A percentile compares a stretch with the other conserved stretches of the same genome.
These are phyloP conservation scores for Ceyx erithaca DNA, from an alignment of 2,797 vertebrate genomes.

Conservation along the genomic window DNA sequence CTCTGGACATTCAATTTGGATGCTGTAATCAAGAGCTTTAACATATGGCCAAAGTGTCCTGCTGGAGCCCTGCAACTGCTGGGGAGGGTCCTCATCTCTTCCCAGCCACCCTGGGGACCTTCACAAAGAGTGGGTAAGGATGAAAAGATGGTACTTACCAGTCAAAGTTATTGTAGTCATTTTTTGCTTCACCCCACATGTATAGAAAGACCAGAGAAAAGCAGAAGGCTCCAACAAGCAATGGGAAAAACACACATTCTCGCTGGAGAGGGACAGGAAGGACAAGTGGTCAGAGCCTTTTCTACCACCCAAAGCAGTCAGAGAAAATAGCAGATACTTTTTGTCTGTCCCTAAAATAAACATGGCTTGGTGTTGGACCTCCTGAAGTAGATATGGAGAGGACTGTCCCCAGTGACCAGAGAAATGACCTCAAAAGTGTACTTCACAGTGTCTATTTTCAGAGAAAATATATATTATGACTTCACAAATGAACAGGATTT, in stretches of 20 bases:
- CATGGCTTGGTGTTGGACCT: not conserved
- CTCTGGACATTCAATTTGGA: not conserved
- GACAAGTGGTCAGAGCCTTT: not conserved
- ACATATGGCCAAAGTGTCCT: not conserved
- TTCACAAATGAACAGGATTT: not conserved
- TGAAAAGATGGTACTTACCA: conserved; percentile 82
- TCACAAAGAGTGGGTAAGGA: not conserved
- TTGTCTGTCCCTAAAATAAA: not conserved
- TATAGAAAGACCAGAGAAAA: conserved; percentile 87
- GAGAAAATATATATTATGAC: not conserved
- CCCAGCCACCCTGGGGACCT: not conserved
- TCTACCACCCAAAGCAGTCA: not conserved
- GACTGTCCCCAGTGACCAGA: not conserved
- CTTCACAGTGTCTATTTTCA: not conserved
- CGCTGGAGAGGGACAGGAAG: conserved; percentile 75
- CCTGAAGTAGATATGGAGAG: not conserved
- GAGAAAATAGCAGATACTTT: not conserved
- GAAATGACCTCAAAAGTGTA: not conserved
- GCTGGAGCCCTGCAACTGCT: not conserved
- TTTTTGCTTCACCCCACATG: conserved; percentile 90
- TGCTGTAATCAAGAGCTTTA: not conserved
- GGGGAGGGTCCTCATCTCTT: not conserved
- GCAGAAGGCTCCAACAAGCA: conserved; percentile 85
- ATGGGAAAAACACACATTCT: conserved; percentile 84
- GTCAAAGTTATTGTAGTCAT: conserved; percentile 92